Evolutionary conservation across 2,113 vertebrate genomes (phyloP).

Genomic region (Cisticola juncidis): DNA sequence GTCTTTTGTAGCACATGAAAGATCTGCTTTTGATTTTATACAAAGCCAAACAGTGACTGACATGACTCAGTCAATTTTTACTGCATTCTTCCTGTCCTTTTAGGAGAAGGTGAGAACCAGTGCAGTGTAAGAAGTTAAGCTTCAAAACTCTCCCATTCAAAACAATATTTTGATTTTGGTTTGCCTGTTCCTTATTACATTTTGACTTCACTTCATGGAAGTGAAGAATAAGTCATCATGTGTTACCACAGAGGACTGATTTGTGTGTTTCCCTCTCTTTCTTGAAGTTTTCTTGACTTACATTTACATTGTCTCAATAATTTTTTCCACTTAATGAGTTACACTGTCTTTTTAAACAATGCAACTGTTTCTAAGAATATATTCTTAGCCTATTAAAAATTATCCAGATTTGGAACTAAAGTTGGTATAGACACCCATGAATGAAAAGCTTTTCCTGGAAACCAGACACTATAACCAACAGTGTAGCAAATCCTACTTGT

Average conservation of each 20-base stretch:
- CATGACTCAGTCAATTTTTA: not conserved
- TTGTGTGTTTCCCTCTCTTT: not conserved
- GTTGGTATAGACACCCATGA: not conserved
- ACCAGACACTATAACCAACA: not conserved
- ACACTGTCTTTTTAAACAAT: not conserved
- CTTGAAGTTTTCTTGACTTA: not conserved
- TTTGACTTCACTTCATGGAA: not conserved
- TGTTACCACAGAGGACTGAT: not conserved
- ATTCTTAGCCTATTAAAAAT: not conserved
- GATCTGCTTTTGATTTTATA: not conserved
- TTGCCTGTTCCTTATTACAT: not conserved
- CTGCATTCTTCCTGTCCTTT: not conserved
- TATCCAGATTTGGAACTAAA: not conserved
- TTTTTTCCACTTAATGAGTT: not conserved
- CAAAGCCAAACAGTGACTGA: not conserved
- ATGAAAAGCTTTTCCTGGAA: not conserved
- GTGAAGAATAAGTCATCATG: not conserved
- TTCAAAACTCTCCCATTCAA: not conserved
- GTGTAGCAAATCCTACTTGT: not conserved
- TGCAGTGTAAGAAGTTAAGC: not conserved
- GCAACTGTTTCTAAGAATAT: not conserved
- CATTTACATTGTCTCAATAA: not conserved
- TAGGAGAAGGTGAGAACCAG: not conserved
- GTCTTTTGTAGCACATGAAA: not conserved
- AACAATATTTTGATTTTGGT: not conserved